Evolutionary conservation across 2,797 vertebrate species (phyloP).

Genomic region (Ficedula albicollis): DNA sequence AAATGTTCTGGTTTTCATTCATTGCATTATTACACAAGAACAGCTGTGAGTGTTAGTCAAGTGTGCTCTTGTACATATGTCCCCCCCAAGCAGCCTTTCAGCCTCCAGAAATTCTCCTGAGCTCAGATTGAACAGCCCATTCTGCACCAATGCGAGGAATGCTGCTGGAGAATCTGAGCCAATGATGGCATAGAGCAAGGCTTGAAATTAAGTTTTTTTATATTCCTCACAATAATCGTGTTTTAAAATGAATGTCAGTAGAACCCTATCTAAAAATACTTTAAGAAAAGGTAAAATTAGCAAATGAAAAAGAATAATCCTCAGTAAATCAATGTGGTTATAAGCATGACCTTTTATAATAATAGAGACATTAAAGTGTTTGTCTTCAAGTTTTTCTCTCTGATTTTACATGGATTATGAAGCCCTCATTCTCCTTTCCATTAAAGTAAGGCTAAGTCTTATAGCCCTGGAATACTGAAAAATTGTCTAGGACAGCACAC

Average conservation of each 20-base stretch:
- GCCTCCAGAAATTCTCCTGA: neutral
- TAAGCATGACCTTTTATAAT: neutral
- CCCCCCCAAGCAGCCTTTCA: neutral
- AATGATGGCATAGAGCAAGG: neutral
- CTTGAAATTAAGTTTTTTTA: neutral
- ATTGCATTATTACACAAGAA: neutral
- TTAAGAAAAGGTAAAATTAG: neutral
- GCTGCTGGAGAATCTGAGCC: neutral
- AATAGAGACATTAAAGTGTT: neutral
- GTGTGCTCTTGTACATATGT: neutral
- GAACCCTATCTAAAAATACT: neutral
- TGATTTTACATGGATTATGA: neutral
- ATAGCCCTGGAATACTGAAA: neutral
- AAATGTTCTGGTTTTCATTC: neutral
- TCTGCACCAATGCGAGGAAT: neutral
- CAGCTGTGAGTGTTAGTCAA: neutral
- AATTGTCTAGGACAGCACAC: neutral
- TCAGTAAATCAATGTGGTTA: neutral
- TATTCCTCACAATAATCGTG: neutral
- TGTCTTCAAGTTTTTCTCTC: neutral
- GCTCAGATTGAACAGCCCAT: neutral
- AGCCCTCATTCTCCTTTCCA: neutral
- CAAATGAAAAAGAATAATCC: neutral
- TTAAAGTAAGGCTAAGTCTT: neutral
- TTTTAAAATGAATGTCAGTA: neutral